Evolutionary conservation across 2,888 invertebrate species (phyloP), one percentile per base, ranked within the genome.

Genomic region (Drosophila koepferae): DNA sequence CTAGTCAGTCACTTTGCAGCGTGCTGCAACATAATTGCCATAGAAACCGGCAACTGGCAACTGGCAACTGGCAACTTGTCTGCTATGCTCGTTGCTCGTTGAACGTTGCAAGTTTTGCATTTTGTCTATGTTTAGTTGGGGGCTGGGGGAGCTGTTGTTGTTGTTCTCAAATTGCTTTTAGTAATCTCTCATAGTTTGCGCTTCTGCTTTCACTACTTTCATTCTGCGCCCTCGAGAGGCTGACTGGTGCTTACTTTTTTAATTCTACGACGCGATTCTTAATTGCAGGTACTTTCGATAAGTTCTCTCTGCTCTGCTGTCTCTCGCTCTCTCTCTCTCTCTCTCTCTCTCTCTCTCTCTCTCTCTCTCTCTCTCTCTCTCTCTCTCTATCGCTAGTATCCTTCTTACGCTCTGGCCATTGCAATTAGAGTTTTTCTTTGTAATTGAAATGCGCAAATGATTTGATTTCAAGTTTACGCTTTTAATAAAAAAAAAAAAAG

Each of bases 81-180:
- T 51, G 20, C 54, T 28, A 48, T 12, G 28, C 28, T 31, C 38
- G 56, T 46, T 28, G 36, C 34, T 54, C 38, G 54, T 46, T 36
- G 36, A 40, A 61, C 46, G 56, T 55, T 41, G 36, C 40, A 70
- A 58, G 60, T 80, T 80, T 80, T 62, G 63, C 81, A 69, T 80
- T 80, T 72, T 68, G 65, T 77, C 68, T 77, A 51, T 69, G 66
- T 73, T 72, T 76, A 34, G 56, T 46, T 44, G 36, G 55, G 55
- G 54, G 44, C 74, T 28, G 28, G 28, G 36, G 55, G 23, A 23
- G 56, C 70, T 76, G 70, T 80, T 76, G 70, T 80, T 76, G 70
- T 82, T 87, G 89, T 88, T 81, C 65, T 82, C 69, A 88, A 88
- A 84, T 84, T 84, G 81, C 86, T 84, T 88, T 88, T 78, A 75